Evolutionary conservation across 2,797 vertebrate species (phyloP).

Genomic region (Ataeniobius toweri): DNA sequence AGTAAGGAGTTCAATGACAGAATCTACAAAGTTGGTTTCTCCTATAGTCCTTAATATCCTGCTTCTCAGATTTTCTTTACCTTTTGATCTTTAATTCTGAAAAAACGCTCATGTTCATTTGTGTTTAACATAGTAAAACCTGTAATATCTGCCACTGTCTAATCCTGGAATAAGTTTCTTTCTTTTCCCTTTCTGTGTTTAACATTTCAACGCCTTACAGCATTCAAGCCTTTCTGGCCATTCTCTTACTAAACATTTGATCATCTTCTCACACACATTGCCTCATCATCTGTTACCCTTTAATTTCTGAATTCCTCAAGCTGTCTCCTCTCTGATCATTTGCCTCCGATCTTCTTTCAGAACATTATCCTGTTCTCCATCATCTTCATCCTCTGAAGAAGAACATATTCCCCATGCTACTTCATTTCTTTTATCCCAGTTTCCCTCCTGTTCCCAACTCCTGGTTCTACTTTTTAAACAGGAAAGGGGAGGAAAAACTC

Average conservation of each 20-base stretch:
- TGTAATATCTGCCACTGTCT: neutral
- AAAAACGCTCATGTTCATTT: neutral
- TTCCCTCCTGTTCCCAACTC: neutral
- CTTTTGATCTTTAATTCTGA: neutral
- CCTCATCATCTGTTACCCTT: slow-evolving; percentile 18
- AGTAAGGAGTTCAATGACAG: neutral
- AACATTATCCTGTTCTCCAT: neutral
- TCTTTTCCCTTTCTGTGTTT: neutral
- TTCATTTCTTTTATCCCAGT: slow-evolving; percentile 28
- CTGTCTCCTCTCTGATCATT: slow-evolving; percentile 14
- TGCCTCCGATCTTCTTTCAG: slow-evolving; percentile 26
- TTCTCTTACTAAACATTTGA: slow-evolving; percentile 6
- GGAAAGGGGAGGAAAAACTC: slow-evolving; percentile 11
- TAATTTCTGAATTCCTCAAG: slow-evolving; percentile 12
- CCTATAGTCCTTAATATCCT: too few species aligned
- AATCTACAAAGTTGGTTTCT: neutral
- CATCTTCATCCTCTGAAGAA: neutral
- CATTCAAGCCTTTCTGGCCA: slow-evolving; percentile 4
- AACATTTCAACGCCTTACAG: neutral
- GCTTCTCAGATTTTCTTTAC: neutral
- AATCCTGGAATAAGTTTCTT: neutral
- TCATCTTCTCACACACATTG: slow-evolving; percentile 12
- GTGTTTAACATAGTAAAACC: neutral
- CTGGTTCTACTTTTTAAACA: slow-evolving; percentile 27
- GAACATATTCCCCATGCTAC: slow-evolving; percentile 17